Percentiles rank a stretch among this genome's conserved stretches.
Evolutionary conservation across 1,140 invertebrate species (phyloP).

Genomic region (Psilanteris sp.): DNA sequence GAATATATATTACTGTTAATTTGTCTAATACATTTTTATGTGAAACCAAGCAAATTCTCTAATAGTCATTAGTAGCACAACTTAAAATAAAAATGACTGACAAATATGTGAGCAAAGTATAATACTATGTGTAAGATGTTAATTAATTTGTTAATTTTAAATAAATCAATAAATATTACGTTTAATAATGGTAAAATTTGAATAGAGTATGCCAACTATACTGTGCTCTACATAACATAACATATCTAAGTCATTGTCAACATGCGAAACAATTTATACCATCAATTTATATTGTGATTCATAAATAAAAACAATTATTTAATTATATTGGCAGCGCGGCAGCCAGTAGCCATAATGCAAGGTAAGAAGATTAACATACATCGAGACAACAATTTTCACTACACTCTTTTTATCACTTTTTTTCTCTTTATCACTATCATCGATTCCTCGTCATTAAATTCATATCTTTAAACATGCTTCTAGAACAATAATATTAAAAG

Average conservation of each 20-base stretch:
- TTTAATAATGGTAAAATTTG: too few relatives aligned
- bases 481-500: constrained; percentile 3
- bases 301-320: constrained; percentile 81
- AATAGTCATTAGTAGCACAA: constrained; percentile 26
- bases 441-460: constrained; percentile 59
- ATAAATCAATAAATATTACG: too few relatives aligned
- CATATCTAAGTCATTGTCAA: constrained; percentile 63
- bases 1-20: too few relatives aligned
- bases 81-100: constrained; percentile 6
- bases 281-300: constrained; percentile 74
- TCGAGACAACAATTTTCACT: constrained; percentile 78
- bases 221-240: constrained; percentile 57
- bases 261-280: constrained; percentile 70
- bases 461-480: constrained; percentile 39
- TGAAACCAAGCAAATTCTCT: constrained; percentile 16
- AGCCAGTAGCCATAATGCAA: constrained; percentile 80
- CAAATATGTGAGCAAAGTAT: constrained; percentile 37
- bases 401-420: constrained; percentile 73
- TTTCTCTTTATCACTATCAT: constrained; percentile 64
- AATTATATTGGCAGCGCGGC: constrained; percentile 81
- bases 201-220: too few relatives aligned
- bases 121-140: neutral
- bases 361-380: constrained; percentile 80
- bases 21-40: neutral
- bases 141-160: too few relatives aligned